A percentile compares a stretch with the other conserved stretches of the same genome.
phyloP scores from a whole-genome alignment of 2,888 invertebrate genomes.

The Drosophila algonquin region DNA sequence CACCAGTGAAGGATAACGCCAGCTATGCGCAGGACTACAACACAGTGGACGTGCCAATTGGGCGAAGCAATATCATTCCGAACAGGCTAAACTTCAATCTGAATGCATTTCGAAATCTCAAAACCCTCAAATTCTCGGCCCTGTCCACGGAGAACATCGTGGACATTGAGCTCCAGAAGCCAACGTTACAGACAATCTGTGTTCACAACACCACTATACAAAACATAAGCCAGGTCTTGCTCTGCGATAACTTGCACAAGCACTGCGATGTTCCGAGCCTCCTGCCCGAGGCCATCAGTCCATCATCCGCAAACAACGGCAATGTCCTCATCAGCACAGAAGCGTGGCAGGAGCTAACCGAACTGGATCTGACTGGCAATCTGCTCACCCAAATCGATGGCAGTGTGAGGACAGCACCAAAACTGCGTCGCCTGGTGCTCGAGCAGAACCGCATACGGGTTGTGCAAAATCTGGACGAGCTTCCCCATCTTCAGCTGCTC shows the following conservation, averaged over 20 bases:
- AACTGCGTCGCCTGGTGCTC: slow-evolving; percentile 88
- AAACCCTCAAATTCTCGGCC: slow-evolving; percentile 88
- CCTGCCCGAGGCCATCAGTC: slow-evolving; percentile 41
- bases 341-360: slow-evolving; percentile 88
- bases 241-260: slow-evolving; percentile 94
- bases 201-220: slow-evolving; percentile 83
- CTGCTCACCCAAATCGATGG: slow-evolving; percentile 91
- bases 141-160: slow-evolving; percentile 89
- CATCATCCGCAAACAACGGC: slow-evolving; percentile 20
- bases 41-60: slow-evolving; percentile 85
- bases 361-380: slow-evolving; percentile 92
- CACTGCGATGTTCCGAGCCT: slow-evolving; percentile 64
- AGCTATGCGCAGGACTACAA: slow-evolving; percentile 79
- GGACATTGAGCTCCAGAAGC: slow-evolving; percentile 84
- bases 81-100: slow-evolving; percentile 92
- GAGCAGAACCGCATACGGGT: slow-evolving; percentile 91
- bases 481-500: slow-evolving; percentile 90
- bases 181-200: slow-evolving; percentile 84
- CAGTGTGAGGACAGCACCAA: slow-evolving; percentile 90
- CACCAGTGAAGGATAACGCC: slow-evolving; percentile 81
- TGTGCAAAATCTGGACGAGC: slow-evolving; percentile 90
- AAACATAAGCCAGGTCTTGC: slow-evolving; percentile 89
- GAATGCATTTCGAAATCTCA: slow-evolving; percentile 92
- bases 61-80: slow-evolving; percentile 93
- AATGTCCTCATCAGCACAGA: slow-evolving; percentile 48